Evolutionary conservation across 1,140 invertebrate species (phyloP).

Genomic region (Ylistrum balloti): DNA sequence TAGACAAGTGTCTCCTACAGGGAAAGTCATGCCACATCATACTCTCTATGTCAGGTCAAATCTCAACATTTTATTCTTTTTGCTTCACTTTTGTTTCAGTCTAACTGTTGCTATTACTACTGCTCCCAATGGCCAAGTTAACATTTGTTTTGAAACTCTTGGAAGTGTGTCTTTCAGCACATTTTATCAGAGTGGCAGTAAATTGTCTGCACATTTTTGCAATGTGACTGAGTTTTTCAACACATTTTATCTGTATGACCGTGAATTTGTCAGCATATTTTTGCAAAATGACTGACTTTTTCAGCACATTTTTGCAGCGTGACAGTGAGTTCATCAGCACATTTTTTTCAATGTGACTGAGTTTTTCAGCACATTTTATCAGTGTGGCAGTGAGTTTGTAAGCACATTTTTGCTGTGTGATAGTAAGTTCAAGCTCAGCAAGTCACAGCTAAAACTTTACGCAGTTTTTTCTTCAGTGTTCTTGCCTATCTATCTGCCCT

Average conservation of each 20-base stretch:
- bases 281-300: background rate
- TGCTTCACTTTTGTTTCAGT: background rate
- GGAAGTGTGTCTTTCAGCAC: background rate
- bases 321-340: background rate
- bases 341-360: background rate
- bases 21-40: too few species aligned
- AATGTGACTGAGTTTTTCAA: background rate
- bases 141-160: background rate
- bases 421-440: background rate
- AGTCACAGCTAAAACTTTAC: background rate
- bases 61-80: background rate
- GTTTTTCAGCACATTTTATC: background rate
- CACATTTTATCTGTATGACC: background rate
- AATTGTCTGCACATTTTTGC: background rate
- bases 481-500: too few species aligned
- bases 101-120: background rate
- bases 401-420: background rate
- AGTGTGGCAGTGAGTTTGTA: background rate
- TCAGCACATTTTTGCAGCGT: background rate
- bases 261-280: background rate
- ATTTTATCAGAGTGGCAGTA: background rate
- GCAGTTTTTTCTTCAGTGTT: background rate
- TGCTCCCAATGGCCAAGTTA: background rate
- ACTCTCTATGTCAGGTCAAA: background rate
- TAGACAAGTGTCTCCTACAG: too few species aligned